Evolutionary conservation across 64 coral and sea anemone genomes (phyloP), one percentile per base, ranked within the genome.

Genomic region (Stylophora pistillata): DNA sequence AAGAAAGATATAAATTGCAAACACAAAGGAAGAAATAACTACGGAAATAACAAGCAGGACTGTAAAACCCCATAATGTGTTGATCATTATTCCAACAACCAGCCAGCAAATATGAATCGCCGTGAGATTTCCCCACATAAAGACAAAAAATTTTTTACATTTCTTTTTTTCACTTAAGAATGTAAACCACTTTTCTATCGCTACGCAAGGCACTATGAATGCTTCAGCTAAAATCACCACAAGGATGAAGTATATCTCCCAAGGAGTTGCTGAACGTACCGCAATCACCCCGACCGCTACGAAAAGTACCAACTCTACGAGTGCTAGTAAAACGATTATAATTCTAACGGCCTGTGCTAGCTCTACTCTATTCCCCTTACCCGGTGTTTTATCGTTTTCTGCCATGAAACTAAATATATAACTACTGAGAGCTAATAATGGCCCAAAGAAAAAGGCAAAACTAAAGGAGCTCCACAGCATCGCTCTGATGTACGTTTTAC

Each of bases 21-120:
- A 82, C 20, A 54, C 12, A 53, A 20, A 13, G 20, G 59, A 58
- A 69, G 79, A 31, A 53, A 66, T 23, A 32, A 53, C 18, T n/a
- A 82, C 79, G 63, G 31, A 37, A 27, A 82, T 10, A 68, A 82
- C 21, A n/a, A 82, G 79, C 1, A 54, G 31, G 68, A 82, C 59
- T 66, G 59, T 82, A 6, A 82, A 31, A 30, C 79, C 59, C 79
- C 79, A 82, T 53, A 82, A 25, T 60, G 79, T 16, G 33, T 82
- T 82, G 15, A 68, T 4, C 59, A 82, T 82, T 12, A 82, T 82
- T 12, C 79, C 79, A n/a, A 82, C 27, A 13, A 68, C 32, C 14
- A 82, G 30, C 79, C 79, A 82, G 33, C 79, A 82, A 53, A 66
- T 66, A 82, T 82, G 60, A 82, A 47, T 52, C 0, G 32, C 15